phyloP scores from a whole-genome alignment of 2,797 vertebrate species.

The Valencia hispanica region DNA sequence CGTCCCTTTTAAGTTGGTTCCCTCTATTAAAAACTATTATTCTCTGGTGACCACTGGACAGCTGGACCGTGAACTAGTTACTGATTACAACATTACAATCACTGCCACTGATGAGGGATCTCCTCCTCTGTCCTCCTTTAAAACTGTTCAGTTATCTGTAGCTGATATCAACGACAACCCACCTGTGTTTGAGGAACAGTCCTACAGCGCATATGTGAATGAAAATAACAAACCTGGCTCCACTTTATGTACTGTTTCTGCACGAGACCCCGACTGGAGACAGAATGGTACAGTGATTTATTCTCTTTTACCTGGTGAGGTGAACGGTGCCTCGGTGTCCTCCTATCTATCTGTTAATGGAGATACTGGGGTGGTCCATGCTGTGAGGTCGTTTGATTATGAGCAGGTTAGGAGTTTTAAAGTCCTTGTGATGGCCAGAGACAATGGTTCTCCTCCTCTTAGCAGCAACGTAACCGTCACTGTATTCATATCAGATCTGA shows the following conservation, averaged over 20 bases:
- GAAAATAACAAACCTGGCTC: neutral
- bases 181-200: neutral
- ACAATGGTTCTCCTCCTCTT: slow-evolving; percentile 75
- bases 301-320: neutral
- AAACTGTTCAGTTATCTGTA: neutral
- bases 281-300: slow-evolving; percentile 51
- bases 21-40: slow-evolving; percentile 63
- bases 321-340: neutral
- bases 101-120: slow-evolving; percentile 14
- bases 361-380: slow-evolving; percentile 74
- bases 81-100: slow-evolving; percentile 68
- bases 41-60: slow-evolving; percentile 53
- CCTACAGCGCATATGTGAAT: neutral
- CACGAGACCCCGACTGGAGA: slow-evolving; percentile 75
- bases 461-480: slow-evolving; percentile 65
- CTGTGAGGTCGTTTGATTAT: slow-evolving; percentile 39
- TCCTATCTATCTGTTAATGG: slow-evolving; percentile 57
- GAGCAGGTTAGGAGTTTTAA: slow-evolving; percentile 47
- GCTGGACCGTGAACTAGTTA: slow-evolving; percentile 60
- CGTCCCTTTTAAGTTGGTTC: slow-evolving; percentile 61
- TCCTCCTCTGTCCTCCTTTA: neutral
- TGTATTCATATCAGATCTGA: slow-evolving; percentile 71
- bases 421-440: slow-evolving; percentile 65
- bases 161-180: neutral
- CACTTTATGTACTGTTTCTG: slow-evolving; percentile 41